A percentile compares a stretch with the other conserved stretches of the same genome.
Evolutionary conservation across 2,113 vertebrate genomes (phyloP).

Genomic region (Gobius niger): DNA sequence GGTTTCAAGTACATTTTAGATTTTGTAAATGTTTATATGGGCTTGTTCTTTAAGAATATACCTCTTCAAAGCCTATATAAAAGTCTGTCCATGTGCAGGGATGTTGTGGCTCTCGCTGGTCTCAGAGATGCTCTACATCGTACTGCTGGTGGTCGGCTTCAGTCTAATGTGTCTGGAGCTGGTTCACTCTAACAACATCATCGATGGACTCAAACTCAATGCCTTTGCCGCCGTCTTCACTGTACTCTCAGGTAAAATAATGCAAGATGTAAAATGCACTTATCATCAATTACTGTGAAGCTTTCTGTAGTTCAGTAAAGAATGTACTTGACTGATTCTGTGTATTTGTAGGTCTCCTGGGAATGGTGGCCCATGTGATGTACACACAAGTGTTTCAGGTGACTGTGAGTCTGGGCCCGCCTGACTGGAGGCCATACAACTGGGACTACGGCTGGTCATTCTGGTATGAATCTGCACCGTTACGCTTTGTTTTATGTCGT

Average conservation of each 20-base stretch:
- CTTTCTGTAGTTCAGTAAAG: not conserved
- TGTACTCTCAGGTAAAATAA: conserved; percentile 86
- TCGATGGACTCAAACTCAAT: conserved; percentile 95
- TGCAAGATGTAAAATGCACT: no score
- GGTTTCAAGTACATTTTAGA: no score
- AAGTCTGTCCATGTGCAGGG: conserved; percentile 70
- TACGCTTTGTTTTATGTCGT: not conserved
- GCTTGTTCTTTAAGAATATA: not conserved
- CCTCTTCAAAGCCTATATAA: not conserved
- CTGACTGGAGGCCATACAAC: conserved; percentile 89
- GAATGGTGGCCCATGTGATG: conserved; percentile 94
- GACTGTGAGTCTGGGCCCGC: conserved; percentile 85
- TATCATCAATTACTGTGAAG: not conserved
- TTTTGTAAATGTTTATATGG: not conserved
- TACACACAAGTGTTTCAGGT: conserved; percentile 92
- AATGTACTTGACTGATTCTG: not conserved
- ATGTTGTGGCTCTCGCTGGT: conserved; percentile 94
- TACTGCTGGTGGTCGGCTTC: conserved; percentile 91
- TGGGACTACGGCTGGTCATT: conserved; percentile 95
- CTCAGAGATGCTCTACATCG: conserved; percentile 92
- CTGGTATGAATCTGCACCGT: conserved; percentile 75
- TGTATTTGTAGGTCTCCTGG: conserved; percentile 82
- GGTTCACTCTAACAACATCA: conserved; percentile 90
- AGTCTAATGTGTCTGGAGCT: conserved; percentile 96
- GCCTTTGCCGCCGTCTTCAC: conserved; percentile 98